Evolutionary conservation across 2,888 invertebrate species (phyloP).

Genomic region (Andrena chrysosceles): DNA sequence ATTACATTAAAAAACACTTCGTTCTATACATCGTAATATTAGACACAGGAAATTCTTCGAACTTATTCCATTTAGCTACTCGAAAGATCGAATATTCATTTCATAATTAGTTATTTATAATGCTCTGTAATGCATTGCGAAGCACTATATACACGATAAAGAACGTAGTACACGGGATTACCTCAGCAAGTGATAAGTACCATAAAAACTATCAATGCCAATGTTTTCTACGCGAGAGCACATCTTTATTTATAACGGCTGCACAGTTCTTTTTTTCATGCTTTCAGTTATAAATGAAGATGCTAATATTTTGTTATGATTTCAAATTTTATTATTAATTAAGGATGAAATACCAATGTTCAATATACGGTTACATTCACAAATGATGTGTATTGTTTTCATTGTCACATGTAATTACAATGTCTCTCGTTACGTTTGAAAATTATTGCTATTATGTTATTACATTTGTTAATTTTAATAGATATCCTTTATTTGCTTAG

Average conservation of each 20-base stretch:
- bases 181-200: constrained; percentile 41
- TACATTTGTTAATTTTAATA: constrained; percentile 51
- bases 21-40: constrained; percentile 7
- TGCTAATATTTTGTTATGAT: constrained; percentile 55
- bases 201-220: constrained; percentile 38
- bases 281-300: constrained; percentile 54
- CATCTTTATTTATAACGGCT: constrained; percentile 50
- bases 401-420: constrained; percentile 32
- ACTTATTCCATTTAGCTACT: constrained; percentile 30
- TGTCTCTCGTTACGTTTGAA: constrained; percentile 58
- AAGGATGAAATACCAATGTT: constrained; percentile 41
- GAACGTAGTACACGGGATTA: constrained; percentile 33
- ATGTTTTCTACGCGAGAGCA: constrained; percentile 31
- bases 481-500: constrained; percentile 42
- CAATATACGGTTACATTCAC: constrained; percentile 40
- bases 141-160: constrained; percentile 25
- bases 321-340: constrained; percentile 57
- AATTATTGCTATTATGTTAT: constrained; percentile 51
- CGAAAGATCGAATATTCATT: constrained; percentile 30
- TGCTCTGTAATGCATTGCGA: constrained; percentile 14
- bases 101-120: constrained; percentile 21
- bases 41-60: constrained; percentile 8
- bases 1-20: constrained; percentile 10
- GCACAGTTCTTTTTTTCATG: constrained; percentile 18
- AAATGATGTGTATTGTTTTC: constrained; percentile 33